These are phyloP conservation scores for Xenopus tropicalis DNA, from an alignment of 2,113 vertebrate species.

Conservation along the genomic window DNA sequence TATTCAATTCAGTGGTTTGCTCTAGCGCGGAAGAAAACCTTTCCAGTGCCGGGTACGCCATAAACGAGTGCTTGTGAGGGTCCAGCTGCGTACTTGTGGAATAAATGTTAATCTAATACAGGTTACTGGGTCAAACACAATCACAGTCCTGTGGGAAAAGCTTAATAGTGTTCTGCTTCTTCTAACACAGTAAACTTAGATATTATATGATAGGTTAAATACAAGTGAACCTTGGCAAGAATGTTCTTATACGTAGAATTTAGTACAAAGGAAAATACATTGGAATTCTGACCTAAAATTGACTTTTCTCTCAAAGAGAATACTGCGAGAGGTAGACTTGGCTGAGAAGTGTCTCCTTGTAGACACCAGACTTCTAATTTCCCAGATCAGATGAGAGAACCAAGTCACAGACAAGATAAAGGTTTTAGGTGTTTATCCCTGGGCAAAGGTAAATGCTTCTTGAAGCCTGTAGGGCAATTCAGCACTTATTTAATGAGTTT, in stretches of 20 bases:
- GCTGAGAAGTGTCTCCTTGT: conserved; percentile 57
- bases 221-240: conserved; percentile 75
- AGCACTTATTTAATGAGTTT: conserved; percentile 20
- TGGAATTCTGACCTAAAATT: conserved; percentile 72
- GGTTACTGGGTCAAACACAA: conserved; percentile 83
- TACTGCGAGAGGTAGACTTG: conserved; percentile 55
- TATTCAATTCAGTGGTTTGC: conserved; percentile 68
- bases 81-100: conserved; percentile 74
- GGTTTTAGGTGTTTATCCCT: conserved; percentile 48
- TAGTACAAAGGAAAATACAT: conserved; percentile 73
- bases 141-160: conserved; percentile 81
- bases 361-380: conserved; percentile 54
- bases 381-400: conserved; percentile 47
- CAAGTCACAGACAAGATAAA: conserved; percentile 51
- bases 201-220: conserved; percentile 84
- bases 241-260: conserved; percentile 79
- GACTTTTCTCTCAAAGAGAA: conserved; percentile 67
- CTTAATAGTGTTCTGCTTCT: conserved; percentile 80
- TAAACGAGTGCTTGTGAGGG: conserved; percentile 72
- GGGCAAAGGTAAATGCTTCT: conserved; percentile 1
- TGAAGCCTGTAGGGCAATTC: conserved; percentile 38
- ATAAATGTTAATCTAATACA: conserved; percentile 87
- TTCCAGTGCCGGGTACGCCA: conserved; percentile 41
- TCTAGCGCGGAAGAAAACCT: conserved; percentile 16
- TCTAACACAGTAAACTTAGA: conserved; percentile 79